Percentiles rank a stretch among this genome's conserved stretches.
These are phyloP conservation scores for Climacteris rufus DNA, from an alignment of 2,113 vertebrate genomes.

Conservation along the genomic window DNA sequence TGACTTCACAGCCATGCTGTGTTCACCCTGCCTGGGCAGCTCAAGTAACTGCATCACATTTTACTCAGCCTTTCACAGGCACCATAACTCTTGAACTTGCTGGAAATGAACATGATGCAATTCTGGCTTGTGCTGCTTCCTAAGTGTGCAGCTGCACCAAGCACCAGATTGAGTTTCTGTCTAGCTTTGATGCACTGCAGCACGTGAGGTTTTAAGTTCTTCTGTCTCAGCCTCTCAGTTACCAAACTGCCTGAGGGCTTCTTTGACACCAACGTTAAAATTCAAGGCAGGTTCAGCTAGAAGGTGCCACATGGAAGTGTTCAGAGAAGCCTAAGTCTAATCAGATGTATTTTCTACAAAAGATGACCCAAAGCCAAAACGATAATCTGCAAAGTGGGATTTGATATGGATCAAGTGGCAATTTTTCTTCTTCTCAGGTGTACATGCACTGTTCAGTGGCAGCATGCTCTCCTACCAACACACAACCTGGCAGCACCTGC, in stretches of 20 bases:
- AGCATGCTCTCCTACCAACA: not conserved
- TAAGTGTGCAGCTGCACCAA: not conserved
- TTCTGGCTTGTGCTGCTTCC: slow-evolving; percentile 26
- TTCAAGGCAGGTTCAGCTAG: not conserved
- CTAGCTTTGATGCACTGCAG: not conserved
- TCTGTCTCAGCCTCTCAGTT: slow-evolving; percentile 12
- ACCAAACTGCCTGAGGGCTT: slow-evolving; percentile 20
- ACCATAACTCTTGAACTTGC: not conserved
- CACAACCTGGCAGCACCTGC: not conserved
- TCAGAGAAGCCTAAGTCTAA: not conserved
- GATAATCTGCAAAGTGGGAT: not conserved
- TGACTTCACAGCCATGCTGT: not conserved
- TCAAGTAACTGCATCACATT: not conserved
- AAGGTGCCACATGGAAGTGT: not conserved
- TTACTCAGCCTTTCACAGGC: not conserved
- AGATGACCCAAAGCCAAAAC: not conserved
- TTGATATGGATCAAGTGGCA: not conserved
- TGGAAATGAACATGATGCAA: slow-evolving; percentile 23
- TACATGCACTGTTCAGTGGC: slow-evolving; percentile 5
- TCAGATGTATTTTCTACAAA: not conserved
- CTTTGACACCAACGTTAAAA: slow-evolving; percentile 14
- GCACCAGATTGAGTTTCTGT: slow-evolving; percentile 42
- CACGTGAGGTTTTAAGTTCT: not conserved
- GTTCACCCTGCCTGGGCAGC: not conserved
- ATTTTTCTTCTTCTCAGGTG: not conserved